Evolutionary conservation across 2,797 vertebrate species (phyloP).

Genomic region (Potorous gilbertii): DNA sequence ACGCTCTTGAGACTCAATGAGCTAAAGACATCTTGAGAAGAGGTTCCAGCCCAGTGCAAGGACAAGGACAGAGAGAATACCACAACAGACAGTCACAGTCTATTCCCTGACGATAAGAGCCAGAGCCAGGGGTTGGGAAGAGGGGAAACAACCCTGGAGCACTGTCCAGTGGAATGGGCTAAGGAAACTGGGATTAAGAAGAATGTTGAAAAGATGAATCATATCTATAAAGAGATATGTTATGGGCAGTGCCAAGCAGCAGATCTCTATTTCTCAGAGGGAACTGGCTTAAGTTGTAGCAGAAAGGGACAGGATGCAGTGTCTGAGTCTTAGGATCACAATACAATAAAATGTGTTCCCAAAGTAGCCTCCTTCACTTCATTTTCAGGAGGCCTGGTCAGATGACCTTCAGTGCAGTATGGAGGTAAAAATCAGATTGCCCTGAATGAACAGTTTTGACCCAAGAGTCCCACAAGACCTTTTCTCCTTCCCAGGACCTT

Average conservation of each 20-base stretch:
- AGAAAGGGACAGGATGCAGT: slow-evolving; percentile 69
- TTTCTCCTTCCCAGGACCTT: neutral
- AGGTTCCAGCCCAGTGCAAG: neutral
- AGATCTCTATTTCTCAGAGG: slow-evolving; percentile 68
- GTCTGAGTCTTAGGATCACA: slow-evolving; percentile 68
- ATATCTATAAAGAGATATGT: slow-evolving; percentile 47
- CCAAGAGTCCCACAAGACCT: neutral
- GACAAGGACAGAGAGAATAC: neutral
- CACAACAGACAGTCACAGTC: neutral
- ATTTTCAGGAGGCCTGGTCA: slow-evolving; percentile 77
- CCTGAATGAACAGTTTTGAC: neutral
- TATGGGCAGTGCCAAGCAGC: slow-evolving; percentile 64
- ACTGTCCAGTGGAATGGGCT: neutral
- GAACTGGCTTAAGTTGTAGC: slow-evolving; percentile 62
- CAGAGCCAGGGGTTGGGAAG: neutral
- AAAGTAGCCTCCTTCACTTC: slow-evolving; percentile 39
- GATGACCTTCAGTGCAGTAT: slow-evolving; percentile 59
- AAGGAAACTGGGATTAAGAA: neutral
- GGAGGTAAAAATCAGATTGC: neutral
- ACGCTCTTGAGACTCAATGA: neutral
- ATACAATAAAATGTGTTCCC: slow-evolving; percentile 75
- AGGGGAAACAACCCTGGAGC: neutral
- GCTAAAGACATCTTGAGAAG: neutral
- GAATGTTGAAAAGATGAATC: slow-evolving; percentile 47
- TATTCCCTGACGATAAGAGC: neutral